A percentile compares a stretch with the other conserved stretches of the same genome.
Evolutionary conservation across 2,113 vertebrate species (phyloP).

Genomic region (Cebus imitator): DNA sequence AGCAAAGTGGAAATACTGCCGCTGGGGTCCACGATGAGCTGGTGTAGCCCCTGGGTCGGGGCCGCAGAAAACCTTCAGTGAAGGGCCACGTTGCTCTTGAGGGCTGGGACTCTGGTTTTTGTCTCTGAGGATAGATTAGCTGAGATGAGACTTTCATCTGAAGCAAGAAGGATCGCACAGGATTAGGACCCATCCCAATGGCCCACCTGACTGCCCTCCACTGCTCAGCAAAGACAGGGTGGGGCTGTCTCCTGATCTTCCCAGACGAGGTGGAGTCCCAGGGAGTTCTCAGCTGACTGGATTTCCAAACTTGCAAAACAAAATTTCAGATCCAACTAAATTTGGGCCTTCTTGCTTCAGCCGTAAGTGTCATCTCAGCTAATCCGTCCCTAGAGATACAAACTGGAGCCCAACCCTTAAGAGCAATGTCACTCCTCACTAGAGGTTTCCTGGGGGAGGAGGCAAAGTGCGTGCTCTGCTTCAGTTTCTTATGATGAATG

Average conservation of each 20-base stretch:
- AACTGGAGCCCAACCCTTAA: not conserved
- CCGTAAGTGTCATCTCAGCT: not conserved
- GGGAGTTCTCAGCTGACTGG: not conserved
- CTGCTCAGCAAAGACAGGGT: not conserved
- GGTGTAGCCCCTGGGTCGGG: too few species aligned
- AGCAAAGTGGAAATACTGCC: not conserved
- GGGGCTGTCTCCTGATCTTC: not conserved
- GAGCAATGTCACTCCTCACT: not conserved
- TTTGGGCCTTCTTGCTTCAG: not conserved
- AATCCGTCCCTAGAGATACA: not conserved
- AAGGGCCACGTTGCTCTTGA: not conserved
- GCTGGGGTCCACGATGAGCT: not conserved
- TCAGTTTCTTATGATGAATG: not conserved
- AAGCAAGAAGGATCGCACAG: not conserved
- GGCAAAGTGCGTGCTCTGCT: rapidly evolving
- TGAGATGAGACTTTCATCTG: not conserved
- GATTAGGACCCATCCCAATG: too few species aligned
- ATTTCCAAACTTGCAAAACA: not conserved
- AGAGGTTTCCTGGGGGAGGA: not conserved
- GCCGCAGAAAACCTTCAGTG: not conserved
- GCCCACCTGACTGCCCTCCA: too few species aligned
- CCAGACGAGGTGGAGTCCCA: not conserved
- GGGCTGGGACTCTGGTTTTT: not conserved
- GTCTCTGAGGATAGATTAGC: not conserved
- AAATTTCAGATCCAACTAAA: not conserved